Conservation (phyloP, 2,888 invertebrate species). For the Hyposoter dolosus region DNA sequence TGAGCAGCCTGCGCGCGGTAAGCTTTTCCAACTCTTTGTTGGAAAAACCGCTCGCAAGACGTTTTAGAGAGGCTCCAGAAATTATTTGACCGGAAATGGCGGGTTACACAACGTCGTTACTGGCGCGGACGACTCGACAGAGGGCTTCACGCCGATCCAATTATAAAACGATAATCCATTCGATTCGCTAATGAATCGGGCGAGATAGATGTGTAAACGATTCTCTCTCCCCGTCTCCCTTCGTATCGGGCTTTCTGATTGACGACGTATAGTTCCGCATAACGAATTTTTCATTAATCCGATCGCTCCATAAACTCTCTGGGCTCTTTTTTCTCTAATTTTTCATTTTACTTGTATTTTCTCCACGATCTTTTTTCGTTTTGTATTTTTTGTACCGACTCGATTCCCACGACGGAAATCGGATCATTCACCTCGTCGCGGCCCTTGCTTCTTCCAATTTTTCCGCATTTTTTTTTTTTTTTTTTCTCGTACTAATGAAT, state of each 20-base stretch:
- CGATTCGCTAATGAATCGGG: slow-evolving; percentile 47
- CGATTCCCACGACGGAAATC: no score
- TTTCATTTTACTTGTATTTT: background rate
- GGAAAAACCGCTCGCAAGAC: background rate
- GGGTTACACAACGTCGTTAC: slow-evolving; percentile 60
- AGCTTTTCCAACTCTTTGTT: slow-evolving; percentile 11
- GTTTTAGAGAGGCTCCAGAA: slow-evolving; percentile 10
- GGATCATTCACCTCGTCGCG: no score
- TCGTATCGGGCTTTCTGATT: background rate
- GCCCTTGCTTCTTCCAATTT: no score
- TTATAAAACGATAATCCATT: slow-evolving; percentile 65
- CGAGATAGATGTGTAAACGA: slow-evolving; percentile 22
- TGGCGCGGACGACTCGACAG: slow-evolving; percentile 34
- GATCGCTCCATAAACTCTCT: background rate
- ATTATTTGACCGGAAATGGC: slow-evolving; percentile 56
- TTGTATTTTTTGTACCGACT: no score
- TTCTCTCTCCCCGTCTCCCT: background rate
- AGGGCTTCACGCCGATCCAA: slow-evolving; percentile 58
- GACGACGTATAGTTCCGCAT: background rate
- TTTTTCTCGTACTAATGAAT: background rate
- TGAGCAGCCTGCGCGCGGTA: background rate
- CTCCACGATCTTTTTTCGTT: no score
- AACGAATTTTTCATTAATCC: slow-evolving; percentile 14
- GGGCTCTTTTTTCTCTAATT: background rate
- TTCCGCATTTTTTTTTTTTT: background rate